phyloP scores from a whole-genome alignment of 2,888 invertebrate genomes.

The Ypsolopha scabrella region DNA sequence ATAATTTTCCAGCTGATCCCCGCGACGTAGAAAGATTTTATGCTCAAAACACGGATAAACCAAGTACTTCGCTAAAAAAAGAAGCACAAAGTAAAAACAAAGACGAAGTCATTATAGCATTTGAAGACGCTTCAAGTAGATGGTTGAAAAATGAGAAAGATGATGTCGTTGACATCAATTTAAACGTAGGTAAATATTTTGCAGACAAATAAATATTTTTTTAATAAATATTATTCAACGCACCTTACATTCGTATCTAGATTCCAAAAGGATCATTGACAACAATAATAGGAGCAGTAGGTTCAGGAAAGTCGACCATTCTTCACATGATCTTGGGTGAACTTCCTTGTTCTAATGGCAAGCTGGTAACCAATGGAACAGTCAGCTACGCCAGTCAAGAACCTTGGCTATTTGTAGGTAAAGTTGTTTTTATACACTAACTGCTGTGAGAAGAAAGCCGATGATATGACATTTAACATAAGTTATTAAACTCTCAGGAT shows the following conservation, averaged over 20 bases:
- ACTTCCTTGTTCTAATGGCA: slow-evolving; percentile 75
- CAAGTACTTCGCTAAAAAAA: neutral
- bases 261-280: slow-evolving; percentile 46
- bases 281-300: slow-evolving; percentile 74
- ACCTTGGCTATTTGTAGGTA: slow-evolving; percentile 82
- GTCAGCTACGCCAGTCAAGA: slow-evolving; percentile 85
- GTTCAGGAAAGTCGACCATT: slow-evolving; percentile 71
- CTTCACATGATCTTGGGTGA: slow-evolving; percentile 80
- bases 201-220: slow-evolving; percentile 16
- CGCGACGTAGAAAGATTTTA: neutral
- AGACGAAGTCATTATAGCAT: slow-evolving; percentile 24
- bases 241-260: neutral
- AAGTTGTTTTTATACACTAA: slow-evolving; percentile 23
- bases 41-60: neutral
- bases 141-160: slow-evolving; percentile 57
- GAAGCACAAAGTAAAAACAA: neutral
- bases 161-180: slow-evolving; percentile 52
- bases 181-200: slow-evolving; percentile 33
- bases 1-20: neutral
- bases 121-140: slow-evolving; percentile 55
- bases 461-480: no score
- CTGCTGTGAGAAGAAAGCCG: no score
- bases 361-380: slow-evolving; percentile 69
- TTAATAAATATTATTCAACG: neutral
- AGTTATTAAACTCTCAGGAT: slow-evolving; percentile 66